These are phyloP conservation scores for Ophioninae sp. DNA, from an alignment of 2,888 invertebrate species.

Conservation along the genomic window DNA sequence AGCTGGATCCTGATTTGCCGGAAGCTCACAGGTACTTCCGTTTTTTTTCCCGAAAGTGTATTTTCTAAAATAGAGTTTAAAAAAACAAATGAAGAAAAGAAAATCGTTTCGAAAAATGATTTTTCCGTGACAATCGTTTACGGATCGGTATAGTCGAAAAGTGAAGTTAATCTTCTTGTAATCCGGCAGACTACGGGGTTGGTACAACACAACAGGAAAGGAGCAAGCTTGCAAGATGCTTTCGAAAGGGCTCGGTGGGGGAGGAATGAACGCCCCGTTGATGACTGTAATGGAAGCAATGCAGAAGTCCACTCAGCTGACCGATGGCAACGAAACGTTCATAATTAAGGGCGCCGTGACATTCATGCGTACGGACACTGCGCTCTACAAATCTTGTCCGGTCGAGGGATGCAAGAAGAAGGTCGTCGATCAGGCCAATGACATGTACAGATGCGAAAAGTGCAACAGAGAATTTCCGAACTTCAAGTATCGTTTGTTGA, in stretches of 20 bases:
- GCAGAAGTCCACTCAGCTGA: slow-evolving; percentile 86
- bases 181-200: slow-evolving; percentile 86
- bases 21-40: slow-evolving; percentile 87
- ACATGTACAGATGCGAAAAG: slow-evolving; percentile 96
- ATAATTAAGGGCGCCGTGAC: slow-evolving; percentile 90
- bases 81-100: neutral
- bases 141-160: neutral
- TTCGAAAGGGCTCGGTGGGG: slow-evolving; percentile 80
- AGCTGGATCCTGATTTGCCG: slow-evolving; percentile 93
- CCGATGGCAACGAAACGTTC: slow-evolving; percentile 92
- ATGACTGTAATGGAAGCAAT: slow-evolving; percentile 90
- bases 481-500: slow-evolving; percentile 92
- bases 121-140: too few relatives aligned
- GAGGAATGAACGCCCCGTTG: slow-evolving; percentile 85
- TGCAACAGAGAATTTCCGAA: slow-evolving; percentile 92
- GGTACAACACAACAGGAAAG: slow-evolving; percentile 93
- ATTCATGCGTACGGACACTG: slow-evolving; percentile 90
- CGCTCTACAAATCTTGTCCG: slow-evolving; percentile 96
- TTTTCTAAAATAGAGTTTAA: neutral
- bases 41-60: too few relatives aligned
- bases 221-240: slow-evolving; percentile 85
- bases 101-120: neutral
- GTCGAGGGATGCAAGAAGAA: slow-evolving; percentile 96
- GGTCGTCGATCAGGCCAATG: slow-evolving; percentile 93
- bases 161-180: neutral